A percentile compares a stretch with the other conserved stretches of the same genome.
Conservation (phyloP, 2,888 invertebrate species). For the Arctia plantaginis region DNA sequence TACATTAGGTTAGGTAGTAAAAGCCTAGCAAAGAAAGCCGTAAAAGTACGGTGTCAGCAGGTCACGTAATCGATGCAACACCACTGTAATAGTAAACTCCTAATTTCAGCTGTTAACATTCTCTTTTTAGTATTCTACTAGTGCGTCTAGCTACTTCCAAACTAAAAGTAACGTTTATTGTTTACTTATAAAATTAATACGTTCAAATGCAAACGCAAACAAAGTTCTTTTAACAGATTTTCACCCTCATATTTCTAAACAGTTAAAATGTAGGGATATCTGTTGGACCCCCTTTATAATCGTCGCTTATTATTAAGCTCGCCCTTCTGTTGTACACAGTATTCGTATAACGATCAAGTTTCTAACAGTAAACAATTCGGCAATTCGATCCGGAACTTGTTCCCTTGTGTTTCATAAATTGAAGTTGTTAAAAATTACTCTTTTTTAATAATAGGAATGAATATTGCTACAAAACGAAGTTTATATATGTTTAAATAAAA, state of each 20-base stretch:
- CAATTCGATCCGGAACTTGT: conserved; percentile 60
- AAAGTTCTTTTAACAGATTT: conserved; percentile 21
- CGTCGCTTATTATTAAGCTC: conserved; percentile 76
- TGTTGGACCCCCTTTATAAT: conserved; percentile 69
- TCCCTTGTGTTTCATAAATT: conserved; percentile 7
- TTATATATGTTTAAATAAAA: no score
- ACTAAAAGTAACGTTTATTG: neutral
- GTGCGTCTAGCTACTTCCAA: neutral
- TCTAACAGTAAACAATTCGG: conserved; percentile 66
- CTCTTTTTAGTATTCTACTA: neutral
- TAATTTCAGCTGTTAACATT: neutral
- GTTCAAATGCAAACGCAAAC: neutral
- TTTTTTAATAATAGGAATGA: neutral
- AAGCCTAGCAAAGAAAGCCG: no score
- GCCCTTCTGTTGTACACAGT: conserved; percentile 66
- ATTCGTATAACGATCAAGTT: conserved; percentile 65
- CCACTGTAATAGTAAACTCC: neutral
- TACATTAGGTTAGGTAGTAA: neutral
- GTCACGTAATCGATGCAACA: no score
- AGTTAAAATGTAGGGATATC: conserved; percentile 49
- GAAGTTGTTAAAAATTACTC: neutral
- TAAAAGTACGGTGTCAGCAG: no score
- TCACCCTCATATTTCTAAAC: conserved; percentile 51
- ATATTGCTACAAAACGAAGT: neutral
- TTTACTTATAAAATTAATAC: neutral